Evolutionary conservation across 2,888 invertebrate genomes (phyloP).

Genomic region (Drosophila heteroneura): DNA sequence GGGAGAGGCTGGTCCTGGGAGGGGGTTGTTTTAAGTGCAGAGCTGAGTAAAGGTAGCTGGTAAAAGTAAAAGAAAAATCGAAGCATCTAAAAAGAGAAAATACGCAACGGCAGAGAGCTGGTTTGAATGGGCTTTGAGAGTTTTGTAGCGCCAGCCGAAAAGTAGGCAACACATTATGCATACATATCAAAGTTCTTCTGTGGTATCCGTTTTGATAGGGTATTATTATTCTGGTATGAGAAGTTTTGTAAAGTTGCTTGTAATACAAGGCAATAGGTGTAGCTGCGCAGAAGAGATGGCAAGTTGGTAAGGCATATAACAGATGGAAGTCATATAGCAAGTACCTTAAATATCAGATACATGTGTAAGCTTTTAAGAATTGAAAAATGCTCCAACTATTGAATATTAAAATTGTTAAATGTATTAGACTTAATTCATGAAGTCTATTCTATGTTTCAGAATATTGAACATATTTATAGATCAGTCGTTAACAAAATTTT

Average conservation of each 20-base stretch:
- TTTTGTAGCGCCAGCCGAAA: conserved; percentile 53
- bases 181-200: conserved; percentile 53
- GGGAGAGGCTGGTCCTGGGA: no score
- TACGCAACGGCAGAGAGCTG: conserved; percentile 24
- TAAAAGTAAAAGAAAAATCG: conserved; percentile 44
- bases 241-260: not conserved
- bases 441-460: not conserved
- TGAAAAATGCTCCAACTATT: not conserved
- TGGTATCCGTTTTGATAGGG: conserved; percentile 17
- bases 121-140: conserved; percentile 29
- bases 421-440: fast-evolving
- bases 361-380: not conserved
- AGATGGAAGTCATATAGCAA: not conserved
- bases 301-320: not conserved
- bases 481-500: not conserved
- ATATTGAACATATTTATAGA: not conserved
- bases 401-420: not conserved
- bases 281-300: not conserved
- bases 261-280: not conserved
- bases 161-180: conserved; percentile 75
- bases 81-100: conserved; percentile 23
- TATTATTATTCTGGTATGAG: not conserved
- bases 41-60: conserved; percentile 30
- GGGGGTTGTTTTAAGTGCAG: conserved; percentile 17
- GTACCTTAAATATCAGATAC: not conserved